Evolutionary conservation across 2,113 vertebrate species (phyloP), one percentile per base, ranked within the genome.

Genomic region (Centropristis striata): DNA sequence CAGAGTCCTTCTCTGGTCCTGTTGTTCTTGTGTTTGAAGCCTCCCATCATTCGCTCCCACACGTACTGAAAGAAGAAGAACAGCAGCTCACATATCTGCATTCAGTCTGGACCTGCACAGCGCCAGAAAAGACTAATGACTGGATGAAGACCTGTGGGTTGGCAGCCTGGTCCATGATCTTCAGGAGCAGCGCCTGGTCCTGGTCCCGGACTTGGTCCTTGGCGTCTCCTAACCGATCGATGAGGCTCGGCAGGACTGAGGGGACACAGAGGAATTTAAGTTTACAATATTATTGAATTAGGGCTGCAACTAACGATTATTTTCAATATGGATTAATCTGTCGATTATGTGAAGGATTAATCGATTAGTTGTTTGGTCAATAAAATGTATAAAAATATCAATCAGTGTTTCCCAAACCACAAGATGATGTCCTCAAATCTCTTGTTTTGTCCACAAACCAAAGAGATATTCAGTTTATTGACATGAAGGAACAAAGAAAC

Each of bases 11-110:
- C 98, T 89, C 98, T 96, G 8, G 96, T 98, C 71, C 97, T 91
- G 93, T 95, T 98, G 93, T 99, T 99, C 94, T 99, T 99, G 83
- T 99, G 98, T 92, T 99, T 99, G 95, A 99, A 99, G 80, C 98
- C 98, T 89, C 96, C 96, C 11, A 97, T 94, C 96, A 99, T 97
- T 61, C 97, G 95, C 88, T 99, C 98, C 98, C 98, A 99, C 8
- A 99, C 97, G 0, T 96, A 99, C 98, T 99, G 89, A 49, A 1
- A 82, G 13, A 3, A 55, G 20, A 32, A 23, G 42, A 5, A 25
- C 20, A 49, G 7, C 8, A 61, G 6, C 15, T 47, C 5, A 47
- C 4, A 32, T 32, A 32, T 32, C 32, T 32, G 32, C 32, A 6
- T 6, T 32, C 4, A 32, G 32, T 32, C 32, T 32, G 32, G 3